Conservation (phyloP, 2,888 invertebrate species). For the Drosophila vallismaia region DNA sequence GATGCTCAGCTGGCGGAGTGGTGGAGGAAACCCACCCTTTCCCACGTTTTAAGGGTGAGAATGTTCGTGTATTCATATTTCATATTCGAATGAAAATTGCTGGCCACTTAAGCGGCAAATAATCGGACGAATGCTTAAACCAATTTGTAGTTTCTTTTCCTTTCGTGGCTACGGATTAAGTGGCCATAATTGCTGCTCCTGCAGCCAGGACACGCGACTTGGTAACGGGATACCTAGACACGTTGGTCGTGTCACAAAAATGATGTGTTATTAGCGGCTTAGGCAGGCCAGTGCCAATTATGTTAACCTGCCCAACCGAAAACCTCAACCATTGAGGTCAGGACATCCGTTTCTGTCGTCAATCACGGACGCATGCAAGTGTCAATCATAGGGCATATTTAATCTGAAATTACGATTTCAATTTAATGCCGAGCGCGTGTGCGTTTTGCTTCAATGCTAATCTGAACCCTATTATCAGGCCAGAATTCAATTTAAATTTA, state of each 20-base stretch:
- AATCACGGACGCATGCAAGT: constrained; percentile 46
- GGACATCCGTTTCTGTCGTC: constrained; percentile 66
- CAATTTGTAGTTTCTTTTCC: constrained; percentile 64
- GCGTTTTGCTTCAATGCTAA: constrained; percentile 25
- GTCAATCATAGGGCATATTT: constrained; percentile 70
- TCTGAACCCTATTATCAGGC: not conserved
- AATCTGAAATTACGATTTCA: constrained; percentile 49
- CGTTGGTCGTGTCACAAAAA: constrained; percentile 54
- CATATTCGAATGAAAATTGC: constrained; percentile 30
- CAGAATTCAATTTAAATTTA: constrained; percentile 1
- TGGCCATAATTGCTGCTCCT: constrained; percentile 74
- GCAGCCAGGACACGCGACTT: constrained; percentile 57
- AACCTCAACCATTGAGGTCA: constrained; percentile 22
- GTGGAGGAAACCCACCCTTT: constrained; percentile 3
- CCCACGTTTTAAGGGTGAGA: constrained; percentile 1
- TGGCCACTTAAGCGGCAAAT: constrained; percentile 59
- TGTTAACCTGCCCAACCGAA: constrained; percentile 46
- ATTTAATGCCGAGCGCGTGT: constrained; percentile 39
- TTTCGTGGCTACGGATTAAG: constrained; percentile 77
- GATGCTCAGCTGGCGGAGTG: not conserved
- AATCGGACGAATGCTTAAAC: constrained; percentile 43
- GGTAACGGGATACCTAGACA: constrained; percentile 62
- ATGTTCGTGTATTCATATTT: constrained; percentile 12
- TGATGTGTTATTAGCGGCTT: constrained; percentile 72
- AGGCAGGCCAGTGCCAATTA: constrained; percentile 53